Evolutionary conservation across 2,888 invertebrate species (phyloP).

Genomic region (Cosmia pyralina): DNA sequence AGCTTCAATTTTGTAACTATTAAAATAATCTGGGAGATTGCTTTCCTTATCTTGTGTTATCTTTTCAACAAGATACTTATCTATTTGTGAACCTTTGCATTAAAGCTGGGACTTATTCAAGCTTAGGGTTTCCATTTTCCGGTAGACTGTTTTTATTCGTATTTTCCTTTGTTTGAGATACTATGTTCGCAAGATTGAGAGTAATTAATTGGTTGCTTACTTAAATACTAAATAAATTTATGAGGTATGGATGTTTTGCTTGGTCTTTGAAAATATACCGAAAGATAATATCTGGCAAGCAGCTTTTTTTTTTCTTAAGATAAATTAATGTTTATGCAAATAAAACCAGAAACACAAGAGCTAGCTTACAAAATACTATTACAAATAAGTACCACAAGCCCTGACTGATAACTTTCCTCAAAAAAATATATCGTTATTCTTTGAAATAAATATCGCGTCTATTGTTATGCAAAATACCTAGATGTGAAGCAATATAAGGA

Average conservation of each 20-base stretch:
- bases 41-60: slow-evolving; percentile 54
- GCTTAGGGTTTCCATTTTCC: slow-evolving; percentile 31
- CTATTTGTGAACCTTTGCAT: slow-evolving; percentile 37
- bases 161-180: background rate
- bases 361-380: background rate
- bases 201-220: background rate
- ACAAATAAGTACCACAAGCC: background rate
- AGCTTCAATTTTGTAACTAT: slow-evolving; percentile 52
- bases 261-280: background rate
- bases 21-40: slow-evolving; percentile 51
- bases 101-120: slow-evolving; percentile 39
- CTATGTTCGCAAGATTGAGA: background rate
- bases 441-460: slow-evolving; percentile 30
- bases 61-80: slow-evolving; percentile 56
- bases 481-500: slow-evolving; percentile 46
- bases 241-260: background rate
- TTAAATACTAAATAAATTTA: background rate
- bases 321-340: background rate
- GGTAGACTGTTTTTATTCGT: slow-evolving; percentile 34
- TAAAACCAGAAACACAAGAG: background rate
- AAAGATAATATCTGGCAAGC: background rate
- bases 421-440: slow-evolving; percentile 18
- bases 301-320: background rate
- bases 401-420: background rate
- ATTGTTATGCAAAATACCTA: slow-evolving; percentile 50